phyloP scores from a whole-genome alignment of 1,140 invertebrate species.

The Drosophila ercepeae region DNA sequence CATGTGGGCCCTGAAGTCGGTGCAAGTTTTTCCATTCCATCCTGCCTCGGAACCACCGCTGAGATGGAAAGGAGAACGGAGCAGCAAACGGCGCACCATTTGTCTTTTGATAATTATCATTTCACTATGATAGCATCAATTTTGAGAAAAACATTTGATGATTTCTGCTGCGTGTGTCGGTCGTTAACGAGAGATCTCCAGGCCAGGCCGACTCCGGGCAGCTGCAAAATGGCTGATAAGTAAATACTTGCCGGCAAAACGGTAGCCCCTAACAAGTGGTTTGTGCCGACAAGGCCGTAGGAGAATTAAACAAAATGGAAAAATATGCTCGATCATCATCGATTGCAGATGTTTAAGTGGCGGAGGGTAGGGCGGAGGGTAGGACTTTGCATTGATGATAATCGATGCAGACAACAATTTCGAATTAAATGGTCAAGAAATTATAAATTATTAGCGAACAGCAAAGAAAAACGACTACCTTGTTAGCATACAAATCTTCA shows the following conservation, averaged over 20 bases:
- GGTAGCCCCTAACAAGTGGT: conserved; percentile 50
- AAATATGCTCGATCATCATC: conserved; percentile 59
- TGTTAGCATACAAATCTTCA: not conserved
- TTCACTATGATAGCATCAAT: conserved; percentile 79
- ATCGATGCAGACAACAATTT: conserved; percentile 22
- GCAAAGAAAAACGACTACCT: not conserved
- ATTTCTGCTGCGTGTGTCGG: conserved; percentile 78
- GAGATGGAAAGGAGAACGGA: conserved; percentile 39
- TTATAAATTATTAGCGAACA: conserved; percentile 7
- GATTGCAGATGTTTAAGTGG: conserved; percentile 33
- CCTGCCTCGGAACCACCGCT: conserved; percentile 19
- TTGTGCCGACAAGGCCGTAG: conserved; percentile 29
- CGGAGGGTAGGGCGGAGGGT: not conserved
- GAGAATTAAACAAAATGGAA: not conserved
- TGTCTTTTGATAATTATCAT: conserved; percentile 81
- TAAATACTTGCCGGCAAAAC: conserved; percentile 69
- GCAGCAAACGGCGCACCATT: conserved; percentile 60
- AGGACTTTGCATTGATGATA: conserved; percentile 6
- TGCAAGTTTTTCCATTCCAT: conserved; percentile 8
- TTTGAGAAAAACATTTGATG: conserved; percentile 75
- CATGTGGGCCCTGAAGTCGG: not conserved
- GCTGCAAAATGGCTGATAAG: conserved; percentile 64
- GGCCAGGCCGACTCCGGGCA: conserved; percentile 17
- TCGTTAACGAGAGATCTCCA: conserved; percentile 64
- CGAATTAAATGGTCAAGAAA: conserved; percentile 15